Evolutionary conservation across 2,113 vertebrate species (phyloP).

Genomic region (Ageneiosus marmoratus): DNA sequence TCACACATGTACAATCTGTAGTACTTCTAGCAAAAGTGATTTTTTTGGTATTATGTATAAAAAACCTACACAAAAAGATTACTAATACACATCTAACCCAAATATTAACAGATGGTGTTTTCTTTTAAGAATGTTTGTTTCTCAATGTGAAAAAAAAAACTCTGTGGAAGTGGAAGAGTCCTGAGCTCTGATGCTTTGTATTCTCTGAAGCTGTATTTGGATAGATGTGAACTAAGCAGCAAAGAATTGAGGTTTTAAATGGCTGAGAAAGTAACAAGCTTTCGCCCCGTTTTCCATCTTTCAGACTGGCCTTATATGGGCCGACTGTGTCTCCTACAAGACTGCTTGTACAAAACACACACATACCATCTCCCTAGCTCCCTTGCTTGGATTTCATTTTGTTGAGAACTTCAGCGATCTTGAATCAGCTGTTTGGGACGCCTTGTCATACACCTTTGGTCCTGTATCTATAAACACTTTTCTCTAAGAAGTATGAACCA

Average conservation of each 20-base stretch:
- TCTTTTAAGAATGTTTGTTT: background rate
- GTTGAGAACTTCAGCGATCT: too few species aligned
- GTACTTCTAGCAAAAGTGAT: background rate
- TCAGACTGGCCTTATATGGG: constrained; percentile 10
- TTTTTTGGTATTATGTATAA: background rate
- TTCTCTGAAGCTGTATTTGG: background rate
- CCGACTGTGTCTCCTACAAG: background rate
- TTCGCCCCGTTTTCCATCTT: background rate
- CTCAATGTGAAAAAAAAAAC: background rate
- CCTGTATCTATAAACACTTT: too few species aligned
- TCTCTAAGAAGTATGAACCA: too few species aligned
- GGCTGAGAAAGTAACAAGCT: background rate
- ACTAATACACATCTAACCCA: background rate
- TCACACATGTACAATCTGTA: background rate
- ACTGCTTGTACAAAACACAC: background rate
- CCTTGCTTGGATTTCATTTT: too few species aligned
- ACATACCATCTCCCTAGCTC: too few species aligned
- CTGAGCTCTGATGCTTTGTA: background rate
- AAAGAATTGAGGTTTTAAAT: background rate
- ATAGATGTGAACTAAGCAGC: background rate
- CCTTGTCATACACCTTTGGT: too few species aligned
- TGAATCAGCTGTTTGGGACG: too few species aligned
- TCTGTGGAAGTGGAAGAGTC: background rate
- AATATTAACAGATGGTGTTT: background rate
- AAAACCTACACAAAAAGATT: background rate